Conservation (phyloP, 2,797 vertebrate species). For the Champsocephalus gunnari region DNA sequence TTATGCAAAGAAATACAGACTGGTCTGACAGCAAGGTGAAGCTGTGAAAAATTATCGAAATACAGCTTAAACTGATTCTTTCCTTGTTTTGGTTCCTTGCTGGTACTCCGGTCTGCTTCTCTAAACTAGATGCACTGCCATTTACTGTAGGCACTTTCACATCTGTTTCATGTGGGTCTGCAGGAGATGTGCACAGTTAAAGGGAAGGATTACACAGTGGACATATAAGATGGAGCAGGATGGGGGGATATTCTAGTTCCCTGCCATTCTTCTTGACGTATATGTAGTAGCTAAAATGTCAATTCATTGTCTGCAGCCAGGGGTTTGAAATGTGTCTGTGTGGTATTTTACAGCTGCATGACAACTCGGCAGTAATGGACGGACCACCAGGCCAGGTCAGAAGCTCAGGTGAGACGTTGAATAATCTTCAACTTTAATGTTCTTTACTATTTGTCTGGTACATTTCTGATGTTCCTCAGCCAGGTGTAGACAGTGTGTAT, state of each 20-base stretch:
- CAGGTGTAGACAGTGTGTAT: background rate
- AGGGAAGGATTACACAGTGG: background rate
- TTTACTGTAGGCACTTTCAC: too few relatives aligned
- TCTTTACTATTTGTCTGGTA: background rate
- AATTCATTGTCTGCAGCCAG: background rate
- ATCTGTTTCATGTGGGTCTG: too few relatives aligned
- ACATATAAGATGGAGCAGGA: background rate
- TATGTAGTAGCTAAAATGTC: background rate
- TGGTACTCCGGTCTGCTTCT: background rate
- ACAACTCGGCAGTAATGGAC: background rate
- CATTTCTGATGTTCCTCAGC: background rate
- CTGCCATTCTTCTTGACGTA: background rate
- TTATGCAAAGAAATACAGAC: background rate
- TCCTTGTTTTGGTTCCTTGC: background rate
- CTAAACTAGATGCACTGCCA: background rate
- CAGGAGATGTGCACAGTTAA: background rate
- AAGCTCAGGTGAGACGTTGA: conserved; percentile 20
- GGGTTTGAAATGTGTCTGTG: background rate
- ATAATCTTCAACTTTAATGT: background rate
- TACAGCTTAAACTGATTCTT: background rate
- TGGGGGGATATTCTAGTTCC: background rate
- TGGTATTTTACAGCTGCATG: conserved; percentile 19
- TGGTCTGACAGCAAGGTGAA: background rate
- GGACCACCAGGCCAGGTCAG: background rate
- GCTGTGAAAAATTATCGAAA: background rate